Conservation (phyloP, 2,888 invertebrate species). For the Erynnis tages region DNA sequence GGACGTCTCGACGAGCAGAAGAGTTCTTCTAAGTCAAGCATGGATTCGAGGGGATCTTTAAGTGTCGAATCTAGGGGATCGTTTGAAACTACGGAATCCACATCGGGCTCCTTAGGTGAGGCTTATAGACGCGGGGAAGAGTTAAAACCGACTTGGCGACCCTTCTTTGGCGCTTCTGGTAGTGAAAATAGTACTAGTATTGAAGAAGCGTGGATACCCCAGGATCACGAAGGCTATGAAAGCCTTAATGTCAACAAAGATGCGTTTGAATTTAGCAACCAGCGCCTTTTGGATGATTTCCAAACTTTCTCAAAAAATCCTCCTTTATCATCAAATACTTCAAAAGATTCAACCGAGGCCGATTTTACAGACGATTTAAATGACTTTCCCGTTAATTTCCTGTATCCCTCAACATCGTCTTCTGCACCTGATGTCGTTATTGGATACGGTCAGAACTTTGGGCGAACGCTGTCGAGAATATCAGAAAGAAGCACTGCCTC, state of each 20-base stretch:
- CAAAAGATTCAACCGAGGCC: conserved; percentile 81
- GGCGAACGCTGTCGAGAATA: conserved; percentile 91
- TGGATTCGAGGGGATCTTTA: conserved; percentile 83
- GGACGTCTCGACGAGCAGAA: conserved; percentile 74
- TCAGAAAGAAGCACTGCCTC: conserved; percentile 94
- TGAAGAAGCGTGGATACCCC: conserved; percentile 91
- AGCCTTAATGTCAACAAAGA: conserved; percentile 75
- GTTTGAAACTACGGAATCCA: conserved; percentile 87
- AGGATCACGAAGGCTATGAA: conserved; percentile 86
- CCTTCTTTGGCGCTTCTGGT: conserved; percentile 88
- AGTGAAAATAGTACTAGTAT: conserved; percentile 93
- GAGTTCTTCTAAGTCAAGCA: conserved; percentile 83
- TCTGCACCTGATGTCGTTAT: conserved; percentile 85
- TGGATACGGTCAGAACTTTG: conserved; percentile 88
- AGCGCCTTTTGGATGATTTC: conserved; percentile 71
- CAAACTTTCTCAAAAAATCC: conserved; percentile 76
- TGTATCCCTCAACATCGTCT: conserved; percentile 85
- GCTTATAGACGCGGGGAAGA: conserved; percentile 86
- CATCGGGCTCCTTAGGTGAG: conserved; percentile 87
- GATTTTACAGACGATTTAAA: conserved; percentile 89
- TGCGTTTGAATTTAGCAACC: conserved; percentile 69
- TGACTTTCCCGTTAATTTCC: conserved; percentile 88
- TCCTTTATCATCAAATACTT: conserved; percentile 71
- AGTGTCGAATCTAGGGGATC: conserved; percentile 87
- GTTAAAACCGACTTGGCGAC: conserved; percentile 90